phyloP scores from a whole-genome alignment of 2,113 vertebrate genomes.

The Centropus bengalensis region DNA sequence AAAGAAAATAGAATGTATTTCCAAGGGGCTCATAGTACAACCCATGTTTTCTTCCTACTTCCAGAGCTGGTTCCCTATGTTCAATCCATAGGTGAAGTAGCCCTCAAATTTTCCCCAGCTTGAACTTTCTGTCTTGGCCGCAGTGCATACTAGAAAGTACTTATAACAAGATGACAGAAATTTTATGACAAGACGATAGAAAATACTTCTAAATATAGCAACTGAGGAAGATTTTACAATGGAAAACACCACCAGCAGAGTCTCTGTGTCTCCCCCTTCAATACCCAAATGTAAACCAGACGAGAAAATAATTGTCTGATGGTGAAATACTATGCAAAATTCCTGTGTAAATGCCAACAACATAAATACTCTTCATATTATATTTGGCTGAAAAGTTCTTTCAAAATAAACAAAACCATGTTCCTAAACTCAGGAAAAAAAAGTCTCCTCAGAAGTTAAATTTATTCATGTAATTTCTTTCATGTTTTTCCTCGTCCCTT shows the following conservation, averaged over 20 bases:
- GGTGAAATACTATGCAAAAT: neutral
- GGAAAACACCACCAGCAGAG: neutral
- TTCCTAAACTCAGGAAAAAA: neutral
- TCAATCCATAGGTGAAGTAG: neutral
- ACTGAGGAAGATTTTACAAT: neutral
- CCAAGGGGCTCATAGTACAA: neutral
- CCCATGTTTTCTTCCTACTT: neutral
- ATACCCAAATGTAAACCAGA: neutral
- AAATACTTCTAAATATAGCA: neutral
- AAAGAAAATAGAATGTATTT: neutral
- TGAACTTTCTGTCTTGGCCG: neutral
- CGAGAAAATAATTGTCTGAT: neutral
- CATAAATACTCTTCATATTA: neutral
- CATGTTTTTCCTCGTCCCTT: neutral
- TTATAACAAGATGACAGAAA: neutral
- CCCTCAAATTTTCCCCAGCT: neutral
- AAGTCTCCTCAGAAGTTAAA: neutral
- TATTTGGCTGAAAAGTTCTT: neutral
- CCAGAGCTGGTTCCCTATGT: rapidly evolving
- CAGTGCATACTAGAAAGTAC: neutral
- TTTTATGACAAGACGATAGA: neutral
- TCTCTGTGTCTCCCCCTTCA: neutral
- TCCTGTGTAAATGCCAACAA: neutral
- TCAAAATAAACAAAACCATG: neutral
- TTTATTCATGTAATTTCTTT: neutral